Base-by-base conservation (phyloP, 1,140 invertebrate species). In the Thaumatotibia leucotreta region DNA sequence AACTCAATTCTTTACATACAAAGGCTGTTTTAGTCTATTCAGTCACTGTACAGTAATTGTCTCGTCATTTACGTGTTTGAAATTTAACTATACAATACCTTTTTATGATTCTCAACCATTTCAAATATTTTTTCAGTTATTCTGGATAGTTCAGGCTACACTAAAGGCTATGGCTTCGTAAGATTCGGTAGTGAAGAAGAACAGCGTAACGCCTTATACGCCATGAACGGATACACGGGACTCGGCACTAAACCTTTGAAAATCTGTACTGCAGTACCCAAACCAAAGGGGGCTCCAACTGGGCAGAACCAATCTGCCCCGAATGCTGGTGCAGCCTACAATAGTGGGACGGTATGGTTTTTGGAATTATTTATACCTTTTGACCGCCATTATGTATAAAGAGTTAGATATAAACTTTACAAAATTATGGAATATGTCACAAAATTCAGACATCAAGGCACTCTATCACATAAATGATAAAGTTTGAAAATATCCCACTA, bases 151-250 rank as follows among this genome's bases (percentile, higher is more conserved):
- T 94, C 95, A 78, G 98, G 98, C 10, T 96, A 97, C 74, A 98
- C 97, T 76, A 98, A 98, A 92, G 98, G 98, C 32, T 99, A 98
- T 88, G 98, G 98, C n/a, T 99, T 99, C 92, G 96, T 99, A 1
- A 93, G 97, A 75, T 99, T 99, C 87, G 95, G 96, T 6, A 97
- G 96, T 81, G 98, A 99, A 91, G 96, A 97, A 67, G 98, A 99
- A 80, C 97, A 99, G 80, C 97, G 98, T 80, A 95, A 97, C 82
- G 97, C 97, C 73, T 91, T 99, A 39, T 94, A 96, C 68, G 94
- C 94, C 78, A 98, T 97, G 97, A 97, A 97, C 87, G 96, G 96
- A 1, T 97, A 95, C 83, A 95, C 95, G 78, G 96, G 96, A 0
- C 89, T 97, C 1, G 96, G 97, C 1, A 94, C 93, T 0, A 98